These are phyloP conservation scores for Triops longicaudatus DNA, from an alignment of 1,140 invertebrate species.

Conservation along the genomic window DNA sequence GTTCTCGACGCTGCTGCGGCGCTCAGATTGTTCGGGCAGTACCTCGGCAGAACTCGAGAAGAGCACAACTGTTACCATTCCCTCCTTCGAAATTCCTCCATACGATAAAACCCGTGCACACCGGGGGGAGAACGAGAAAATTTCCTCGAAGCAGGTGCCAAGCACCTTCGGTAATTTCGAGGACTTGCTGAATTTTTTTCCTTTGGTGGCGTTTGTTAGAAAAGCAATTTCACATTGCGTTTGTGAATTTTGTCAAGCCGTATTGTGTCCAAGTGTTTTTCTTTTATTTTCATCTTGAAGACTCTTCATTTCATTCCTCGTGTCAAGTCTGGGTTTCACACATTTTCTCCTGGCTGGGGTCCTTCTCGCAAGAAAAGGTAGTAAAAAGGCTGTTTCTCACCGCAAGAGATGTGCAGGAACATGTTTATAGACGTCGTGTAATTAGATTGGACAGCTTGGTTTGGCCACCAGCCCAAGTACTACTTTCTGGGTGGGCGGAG, in stretches of 20 bases:
- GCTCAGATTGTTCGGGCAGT: background rate
- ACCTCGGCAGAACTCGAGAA: background rate
- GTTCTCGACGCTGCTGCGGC: background rate
- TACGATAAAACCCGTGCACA: background rate
- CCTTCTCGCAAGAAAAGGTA: background rate
- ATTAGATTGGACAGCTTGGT: slow-evolving; percentile 15
- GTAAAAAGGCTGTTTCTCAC: background rate
- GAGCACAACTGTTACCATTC: background rate
- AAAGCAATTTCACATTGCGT: too few species aligned
- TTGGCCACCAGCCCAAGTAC: background rate
- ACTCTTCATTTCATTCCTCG: background rate
- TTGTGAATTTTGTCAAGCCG: too few species aligned
- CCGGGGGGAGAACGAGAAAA: background rate
- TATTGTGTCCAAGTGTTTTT: too few species aligned
- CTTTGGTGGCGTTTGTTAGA: too few species aligned
- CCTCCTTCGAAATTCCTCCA: background rate
- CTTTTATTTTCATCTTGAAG: too few species aligned
- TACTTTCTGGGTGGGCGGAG: background rate
- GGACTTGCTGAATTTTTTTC: too few species aligned
- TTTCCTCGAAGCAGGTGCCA: too few species aligned
- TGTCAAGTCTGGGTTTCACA: background rate
- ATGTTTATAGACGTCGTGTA: slow-evolving; percentile 15
- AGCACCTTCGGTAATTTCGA: too few species aligned
- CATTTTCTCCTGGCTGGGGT: background rate
- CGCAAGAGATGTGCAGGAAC: background rate